Evolutionary conservation across 2,113 vertebrate species (phyloP), one percentile per base, ranked within the genome.

Genomic region (Anser cygnoides): DNA sequence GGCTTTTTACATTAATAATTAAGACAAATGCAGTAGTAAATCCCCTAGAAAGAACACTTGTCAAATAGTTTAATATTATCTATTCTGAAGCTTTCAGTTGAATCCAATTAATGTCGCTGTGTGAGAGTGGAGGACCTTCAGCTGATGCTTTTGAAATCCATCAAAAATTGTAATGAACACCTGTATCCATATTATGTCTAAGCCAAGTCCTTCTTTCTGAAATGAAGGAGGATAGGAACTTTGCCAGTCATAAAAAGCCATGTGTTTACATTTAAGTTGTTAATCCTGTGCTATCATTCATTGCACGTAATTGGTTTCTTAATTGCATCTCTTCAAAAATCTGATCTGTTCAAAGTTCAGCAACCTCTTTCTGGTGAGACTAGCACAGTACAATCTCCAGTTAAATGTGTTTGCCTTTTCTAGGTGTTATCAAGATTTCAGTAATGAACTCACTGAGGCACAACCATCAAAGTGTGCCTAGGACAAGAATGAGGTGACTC

Each of bases 281-380:
- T 93, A 92, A 84, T 95, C 73, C 52, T 74, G 49, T 84, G 54
- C 63, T 74, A 84, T 84, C 50, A 89, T 89, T 96, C 67, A 86
- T 70, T 89, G 46, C 13, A 68, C 72, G 16, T 90, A 97, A 97
- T 95, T 96, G 75, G 75, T 92, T 95, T 95, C 96, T 97, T 95
- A 97, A 95, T 84, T 95, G 73, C 39, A 65, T 94, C 78, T 95
- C 74, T 74, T 94, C 66, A 94, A 96, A 87, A 93, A 87, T 67
- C 26, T 26, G 23, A 57, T 93, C 77, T 92, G 52, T 62, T 87
- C 62, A 70, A 92, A 92, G 74, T 84, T 94, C 78, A 94, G 61
- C 14, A 55, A 41, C 29, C 70, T 95, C 37, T 81, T 89, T 52
- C 74, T 86, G 72, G 21, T 73, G 35, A 88, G 65, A 66, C 28